Evolutionary conservation across 1,140 invertebrate species (phyloP).

Genomic region (Akabosia matsudoensis): DNA sequence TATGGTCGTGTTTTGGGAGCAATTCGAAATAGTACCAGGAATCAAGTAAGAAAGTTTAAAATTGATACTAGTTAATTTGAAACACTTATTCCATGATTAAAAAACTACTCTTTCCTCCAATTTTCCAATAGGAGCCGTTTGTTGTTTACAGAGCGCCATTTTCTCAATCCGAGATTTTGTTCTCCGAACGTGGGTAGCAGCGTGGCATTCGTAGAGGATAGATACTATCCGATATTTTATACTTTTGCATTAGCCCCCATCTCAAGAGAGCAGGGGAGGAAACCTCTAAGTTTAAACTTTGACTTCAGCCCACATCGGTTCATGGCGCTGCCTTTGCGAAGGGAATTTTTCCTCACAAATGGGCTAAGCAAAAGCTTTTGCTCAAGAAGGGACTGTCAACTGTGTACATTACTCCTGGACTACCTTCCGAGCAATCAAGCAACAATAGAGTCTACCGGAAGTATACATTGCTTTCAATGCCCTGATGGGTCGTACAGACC

Average conservation of each 20-base stretch:
- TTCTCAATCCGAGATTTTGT: background rate
- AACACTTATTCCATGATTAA: background rate
- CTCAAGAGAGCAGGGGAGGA: background rate
- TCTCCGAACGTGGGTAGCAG: background rate
- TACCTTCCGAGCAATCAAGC: background rate
- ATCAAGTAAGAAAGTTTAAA: background rate
- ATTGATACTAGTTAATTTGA: too few relatives aligned
- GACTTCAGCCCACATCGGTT: background rate
- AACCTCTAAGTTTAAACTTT: background rate
- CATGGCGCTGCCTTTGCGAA: background rate
- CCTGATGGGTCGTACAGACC: too few relatives aligned
- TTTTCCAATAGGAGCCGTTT: background rate
- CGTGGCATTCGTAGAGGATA: background rate
- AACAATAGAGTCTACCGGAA: background rate
- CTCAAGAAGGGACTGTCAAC: background rate
- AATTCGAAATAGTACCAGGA: background rate
- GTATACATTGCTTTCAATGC: background rate
- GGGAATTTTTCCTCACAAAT: background rate
- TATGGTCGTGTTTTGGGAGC: conserved; percentile 4
- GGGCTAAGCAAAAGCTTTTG: background rate
- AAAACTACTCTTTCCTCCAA: background rate
- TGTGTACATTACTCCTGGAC: too few relatives aligned
- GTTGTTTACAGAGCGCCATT: background rate
- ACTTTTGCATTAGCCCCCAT: too few relatives aligned
- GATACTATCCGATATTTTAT: background rate